Percentiles rank a stretch among this genome's conserved stretches.
Conservation (phyloP, 2,797 vertebrate species). For the Aldrovandia affinis region DNA sequence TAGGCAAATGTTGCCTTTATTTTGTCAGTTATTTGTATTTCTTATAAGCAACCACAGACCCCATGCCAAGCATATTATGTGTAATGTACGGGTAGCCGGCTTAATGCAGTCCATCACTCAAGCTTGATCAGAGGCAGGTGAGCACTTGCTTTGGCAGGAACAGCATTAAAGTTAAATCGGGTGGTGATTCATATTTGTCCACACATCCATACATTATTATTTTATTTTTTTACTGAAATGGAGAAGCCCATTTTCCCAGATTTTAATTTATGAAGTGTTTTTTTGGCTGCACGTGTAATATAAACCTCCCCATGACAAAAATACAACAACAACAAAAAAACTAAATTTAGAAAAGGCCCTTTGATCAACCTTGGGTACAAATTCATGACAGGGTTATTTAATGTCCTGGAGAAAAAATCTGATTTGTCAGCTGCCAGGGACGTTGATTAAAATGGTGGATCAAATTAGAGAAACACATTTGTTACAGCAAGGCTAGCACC, state of each 20-base stretch:
- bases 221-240: background rate
- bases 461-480: background rate
- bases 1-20: too few species aligned
- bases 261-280: slow-evolving; percentile 14
- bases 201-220: background rate
- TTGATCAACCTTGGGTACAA: background rate
- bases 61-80: background rate
- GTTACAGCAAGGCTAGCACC: background rate
- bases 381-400: background rate
- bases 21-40: too few species aligned
- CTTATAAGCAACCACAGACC: background rate
- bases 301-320: background rate
- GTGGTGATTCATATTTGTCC: background rate
- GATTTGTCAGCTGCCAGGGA: background rate
- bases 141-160: background rate
- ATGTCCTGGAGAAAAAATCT: background rate
- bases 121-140: background rate
- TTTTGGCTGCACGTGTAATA: background rate
- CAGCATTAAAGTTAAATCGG: background rate
- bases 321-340: background rate
- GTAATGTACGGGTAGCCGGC: background rate
- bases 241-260: background rate
- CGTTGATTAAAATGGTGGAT: background rate
- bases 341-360: background rate
- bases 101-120: background rate